Evolutionary conservation across 2,888 invertebrate genomes (phyloP), one percentile per base, ranked within the genome.

Genomic region (Euzophera pinguis): DNA sequence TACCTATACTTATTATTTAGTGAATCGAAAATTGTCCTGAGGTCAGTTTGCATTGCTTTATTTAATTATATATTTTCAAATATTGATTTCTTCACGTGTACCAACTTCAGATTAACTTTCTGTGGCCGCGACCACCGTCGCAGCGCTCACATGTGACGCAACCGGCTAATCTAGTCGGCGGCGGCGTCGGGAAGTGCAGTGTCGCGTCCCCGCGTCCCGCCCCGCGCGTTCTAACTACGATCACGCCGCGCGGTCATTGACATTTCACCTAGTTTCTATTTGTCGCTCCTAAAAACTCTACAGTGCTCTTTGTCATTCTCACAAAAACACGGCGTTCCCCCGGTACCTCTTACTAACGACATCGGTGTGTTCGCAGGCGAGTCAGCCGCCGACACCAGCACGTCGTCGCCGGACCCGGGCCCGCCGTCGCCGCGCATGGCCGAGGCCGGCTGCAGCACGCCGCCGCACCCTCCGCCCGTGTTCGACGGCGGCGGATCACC

Each of bases 361-460:
- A 54, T 55, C 10, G 63, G 78, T 87, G 80, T 80, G 71, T 69
- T 67, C 74, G 71, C 93, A 95, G 95, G 95, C 91, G 97, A 97
- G 92, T 97, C 96, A 84, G 95, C 96, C 91, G 96, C 96, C 84
- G 97, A 97, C 91, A 96, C 97, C 83, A 96, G 96, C 86, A 96
- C 96, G 82, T 96, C 97, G 82, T 97, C 97, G 81, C 96, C 96
- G 84, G 97, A 97, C 91, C 93, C 95, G 71, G 94, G 95, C 84
- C 96, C 96, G 81, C 93, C 95, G 84, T 96, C 96, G 80, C 96
- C 96, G 81, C 94, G 94, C 90, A 93, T 94, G 92, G 92, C 93
- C 78, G 92, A 92, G 86, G 91, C 92, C 81, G 91, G 92, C 86
- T 92, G 81, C 92, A 92, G 77, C 91, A 83, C 90, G 91, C 92